These are phyloP conservation scores for Crocidura indochinensis DNA, from an alignment of 2,797 vertebrate genomes.

Conservation along the genomic window DNA sequence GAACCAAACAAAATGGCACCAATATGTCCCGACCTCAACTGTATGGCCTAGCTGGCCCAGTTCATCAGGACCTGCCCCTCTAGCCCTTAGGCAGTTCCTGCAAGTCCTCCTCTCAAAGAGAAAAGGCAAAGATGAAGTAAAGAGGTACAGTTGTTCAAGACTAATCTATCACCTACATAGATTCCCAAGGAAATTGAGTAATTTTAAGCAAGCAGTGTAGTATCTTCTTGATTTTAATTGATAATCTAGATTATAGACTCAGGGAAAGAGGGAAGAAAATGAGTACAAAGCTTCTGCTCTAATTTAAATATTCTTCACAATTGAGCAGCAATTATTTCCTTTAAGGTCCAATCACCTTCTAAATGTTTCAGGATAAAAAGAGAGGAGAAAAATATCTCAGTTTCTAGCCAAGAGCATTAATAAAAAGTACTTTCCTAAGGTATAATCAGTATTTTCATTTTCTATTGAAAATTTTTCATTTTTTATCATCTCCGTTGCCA, in stretches of 20 bases:
- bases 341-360: conserved; percentile 71
- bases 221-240: background rate
- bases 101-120: too few relatives aligned
- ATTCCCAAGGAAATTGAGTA: background rate
- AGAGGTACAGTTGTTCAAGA: conserved; percentile 12
- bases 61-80: too few relatives aligned
- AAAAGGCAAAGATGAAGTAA: conserved; percentile 36
- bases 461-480: conserved; percentile 74
- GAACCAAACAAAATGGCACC: too few relatives aligned
- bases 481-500: conserved; percentile 81
- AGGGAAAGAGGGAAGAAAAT: background rate
- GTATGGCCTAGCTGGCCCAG: too few relatives aligned
- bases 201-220: background rate
- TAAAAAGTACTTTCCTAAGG: conserved; percentile 61
- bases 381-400: conserved; percentile 40
- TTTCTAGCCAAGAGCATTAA: conserved; percentile 69
- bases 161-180: background rate
- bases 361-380: conserved; percentile 56
- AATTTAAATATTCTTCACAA: conserved; percentile 65
- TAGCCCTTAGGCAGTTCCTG: too few relatives aligned
- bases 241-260: background rate
- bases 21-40: too few relatives aligned
- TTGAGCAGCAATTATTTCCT: conserved; percentile 66
- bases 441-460: conserved; percentile 78
- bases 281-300: conserved; percentile 31